These are phyloP conservation scores for Botrylloides violaceus DNA, from an alignment of 23 tunicate genomes.

Conservation along the genomic window DNA sequence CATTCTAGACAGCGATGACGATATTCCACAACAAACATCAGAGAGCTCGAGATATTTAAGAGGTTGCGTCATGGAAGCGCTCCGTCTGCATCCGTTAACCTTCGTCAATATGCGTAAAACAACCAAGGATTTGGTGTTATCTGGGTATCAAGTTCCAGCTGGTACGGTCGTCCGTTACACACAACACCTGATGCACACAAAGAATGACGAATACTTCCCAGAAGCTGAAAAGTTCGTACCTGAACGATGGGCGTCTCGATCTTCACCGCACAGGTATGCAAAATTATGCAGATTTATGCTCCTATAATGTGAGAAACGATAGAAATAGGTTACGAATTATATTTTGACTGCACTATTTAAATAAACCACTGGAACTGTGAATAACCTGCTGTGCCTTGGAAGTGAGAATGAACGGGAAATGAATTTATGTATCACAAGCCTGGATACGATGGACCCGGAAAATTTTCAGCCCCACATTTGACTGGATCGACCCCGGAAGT, in stretches of 20 bases:
- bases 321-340: background rate
- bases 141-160: conserved; percentile 71
- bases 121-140: conserved; percentile 58
- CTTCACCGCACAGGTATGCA: conserved; percentile 44
- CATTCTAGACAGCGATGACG: conserved; percentile 24
- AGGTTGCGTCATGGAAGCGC: conserved; percentile 69
- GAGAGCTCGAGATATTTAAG: conserved; percentile 46
- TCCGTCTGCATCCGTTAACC: conserved; percentile 78
- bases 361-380: no score
- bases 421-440: no score
- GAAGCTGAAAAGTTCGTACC: conserved; percentile 58
- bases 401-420: no score
- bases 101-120: conserved; percentile 86
- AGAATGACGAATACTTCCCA: conserved; percentile 53
- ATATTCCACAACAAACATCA: conserved; percentile 17
- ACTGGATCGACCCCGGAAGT: no score
- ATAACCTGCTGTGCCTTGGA: no score
- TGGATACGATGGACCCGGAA: no score
- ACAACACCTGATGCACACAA: conserved; percentile 74
- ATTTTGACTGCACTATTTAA: no score
- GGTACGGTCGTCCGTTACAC: conserved; percentile 81
- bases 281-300: no score
- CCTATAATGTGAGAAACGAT: background rate
- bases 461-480: no score
- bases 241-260: conserved; percentile 49